Evolutionary conservation across 2,888 invertebrate species (phyloP).

Genomic region (Eupithecia tripunctaria): DNA sequence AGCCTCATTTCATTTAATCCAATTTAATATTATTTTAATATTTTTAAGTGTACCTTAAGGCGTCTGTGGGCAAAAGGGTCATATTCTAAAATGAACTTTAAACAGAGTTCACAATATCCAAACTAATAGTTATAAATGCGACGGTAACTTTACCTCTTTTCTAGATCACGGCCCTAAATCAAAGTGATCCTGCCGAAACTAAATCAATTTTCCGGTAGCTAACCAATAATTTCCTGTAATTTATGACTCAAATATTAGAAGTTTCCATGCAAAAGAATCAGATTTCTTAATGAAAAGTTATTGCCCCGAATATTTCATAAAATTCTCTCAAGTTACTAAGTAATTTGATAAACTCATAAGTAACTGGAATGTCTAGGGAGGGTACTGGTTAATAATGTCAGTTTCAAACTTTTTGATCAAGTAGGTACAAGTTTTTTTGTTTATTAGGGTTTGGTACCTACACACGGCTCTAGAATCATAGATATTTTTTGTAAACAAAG

Average conservation of each 20-base stretch:
- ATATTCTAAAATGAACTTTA: neutral
- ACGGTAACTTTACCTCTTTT: neutral
- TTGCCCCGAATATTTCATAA: constrained; percentile 16
- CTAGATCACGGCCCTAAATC: neutral
- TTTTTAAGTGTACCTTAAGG: neutral
- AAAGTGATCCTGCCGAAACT: constrained; percentile 26
- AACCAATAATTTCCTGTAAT: constrained; percentile 40
- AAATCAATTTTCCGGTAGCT: constrained; percentile 32
- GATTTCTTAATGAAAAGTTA: constrained; percentile 18
- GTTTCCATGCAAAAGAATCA: constrained; percentile 19
- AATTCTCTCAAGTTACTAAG: constrained; percentile 19
- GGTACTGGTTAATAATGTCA: constrained; percentile 12
- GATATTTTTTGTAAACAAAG: neutral
- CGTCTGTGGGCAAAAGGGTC: neutral
- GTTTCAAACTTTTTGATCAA: constrained; percentile 17
- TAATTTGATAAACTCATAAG: constrained; percentile 23
- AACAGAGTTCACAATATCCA: neutral
- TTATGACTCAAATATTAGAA: constrained; percentile 39
- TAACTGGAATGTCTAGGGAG: constrained; percentile 15
- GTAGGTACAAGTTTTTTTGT: constrained; percentile 16
- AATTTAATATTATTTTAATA: neutral
- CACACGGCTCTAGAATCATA: neutral
- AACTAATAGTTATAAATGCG: neutral
- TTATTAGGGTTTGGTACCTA: constrained; percentile 19
- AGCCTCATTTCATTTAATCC: neutral